Percentiles rank a stretch among this genome's conserved stretches.
Conservation (phyloP, 2,113 vertebrate species). For the Brachirus orientalis region DNA sequence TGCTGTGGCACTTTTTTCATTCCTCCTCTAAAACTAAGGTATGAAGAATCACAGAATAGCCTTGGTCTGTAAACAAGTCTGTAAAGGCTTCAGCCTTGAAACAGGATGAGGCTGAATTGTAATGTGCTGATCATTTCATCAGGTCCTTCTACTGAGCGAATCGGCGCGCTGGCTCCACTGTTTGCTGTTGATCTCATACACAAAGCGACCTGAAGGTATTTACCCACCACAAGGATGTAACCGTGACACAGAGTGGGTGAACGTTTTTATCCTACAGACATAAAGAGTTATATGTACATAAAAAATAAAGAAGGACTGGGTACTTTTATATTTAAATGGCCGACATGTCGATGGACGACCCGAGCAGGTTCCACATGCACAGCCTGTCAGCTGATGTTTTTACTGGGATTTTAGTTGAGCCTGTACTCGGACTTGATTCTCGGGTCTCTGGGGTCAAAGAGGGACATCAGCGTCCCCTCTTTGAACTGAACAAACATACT, state of each 20-base stretch:
- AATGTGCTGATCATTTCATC: neutral
- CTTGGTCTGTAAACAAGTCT: neutral
- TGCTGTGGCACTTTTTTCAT: neutral
- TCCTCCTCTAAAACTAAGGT: neutral
- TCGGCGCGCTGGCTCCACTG: neutral
- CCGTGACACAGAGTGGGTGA: neutral
- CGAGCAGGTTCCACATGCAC: too few species aligned
- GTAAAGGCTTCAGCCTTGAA: conserved; percentile 20
- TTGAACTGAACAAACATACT: too few species aligned
- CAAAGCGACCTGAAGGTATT: conserved; percentile 4
- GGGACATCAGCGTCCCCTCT: too few species aligned
- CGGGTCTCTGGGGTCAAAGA: too few species aligned
- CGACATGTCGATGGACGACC: too few species aligned
- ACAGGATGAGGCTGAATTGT: neutral
- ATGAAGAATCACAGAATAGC: neutral
- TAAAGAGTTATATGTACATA: too few species aligned
- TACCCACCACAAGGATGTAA: neutral
- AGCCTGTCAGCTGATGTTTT: too few species aligned
- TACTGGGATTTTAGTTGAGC: too few species aligned
- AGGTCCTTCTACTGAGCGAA: neutral
- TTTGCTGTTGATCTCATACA: neutral
- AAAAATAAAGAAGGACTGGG: neutral
- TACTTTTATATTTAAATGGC: too few species aligned
- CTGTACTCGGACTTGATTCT: too few species aligned
- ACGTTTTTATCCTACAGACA: too few species aligned